Evolutionary conservation across 2,797 vertebrate species (phyloP).

Genomic region (Anas capensis): DNA sequence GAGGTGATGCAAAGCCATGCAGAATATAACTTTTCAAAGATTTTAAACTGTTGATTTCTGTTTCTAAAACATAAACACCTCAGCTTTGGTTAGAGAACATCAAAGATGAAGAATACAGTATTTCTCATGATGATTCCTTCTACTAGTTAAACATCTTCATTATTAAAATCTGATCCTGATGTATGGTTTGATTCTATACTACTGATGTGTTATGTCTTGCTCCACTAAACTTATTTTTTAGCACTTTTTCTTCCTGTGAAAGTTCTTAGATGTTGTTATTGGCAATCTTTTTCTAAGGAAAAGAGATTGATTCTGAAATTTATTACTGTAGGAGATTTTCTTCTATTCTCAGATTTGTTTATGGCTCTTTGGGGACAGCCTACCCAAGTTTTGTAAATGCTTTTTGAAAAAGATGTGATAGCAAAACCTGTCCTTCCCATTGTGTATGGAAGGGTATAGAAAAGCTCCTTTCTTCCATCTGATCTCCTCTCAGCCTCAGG

Average conservation of each 20-base stretch:
- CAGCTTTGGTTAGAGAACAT: background rate
- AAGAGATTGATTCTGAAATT: background rate
- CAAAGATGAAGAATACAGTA: background rate
- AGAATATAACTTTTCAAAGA: background rate
- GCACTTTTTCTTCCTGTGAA: background rate
- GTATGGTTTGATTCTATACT: background rate
- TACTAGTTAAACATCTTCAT: background rate
- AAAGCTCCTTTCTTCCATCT: background rate
- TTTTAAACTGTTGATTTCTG: background rate
- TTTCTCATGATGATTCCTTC: background rate
- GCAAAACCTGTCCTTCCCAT: background rate
- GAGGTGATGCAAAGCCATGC: background rate
- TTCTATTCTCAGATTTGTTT: background rate
- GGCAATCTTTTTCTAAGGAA: background rate
- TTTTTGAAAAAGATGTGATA: background rate
- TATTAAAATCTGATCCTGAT: background rate
- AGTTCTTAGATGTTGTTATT: background rate
- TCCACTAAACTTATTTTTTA: background rate
- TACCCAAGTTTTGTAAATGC: background rate
- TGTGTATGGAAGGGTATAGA: background rate
- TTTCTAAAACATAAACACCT: background rate
- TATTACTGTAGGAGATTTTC: background rate
- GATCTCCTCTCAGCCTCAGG: background rate
- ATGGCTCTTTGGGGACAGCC: background rate
- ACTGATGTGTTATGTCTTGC: background rate